These are phyloP conservation scores for Camponotus fellah DNA, from an alignment of 2,888 invertebrate genomes.

Conservation along the genomic window DNA sequence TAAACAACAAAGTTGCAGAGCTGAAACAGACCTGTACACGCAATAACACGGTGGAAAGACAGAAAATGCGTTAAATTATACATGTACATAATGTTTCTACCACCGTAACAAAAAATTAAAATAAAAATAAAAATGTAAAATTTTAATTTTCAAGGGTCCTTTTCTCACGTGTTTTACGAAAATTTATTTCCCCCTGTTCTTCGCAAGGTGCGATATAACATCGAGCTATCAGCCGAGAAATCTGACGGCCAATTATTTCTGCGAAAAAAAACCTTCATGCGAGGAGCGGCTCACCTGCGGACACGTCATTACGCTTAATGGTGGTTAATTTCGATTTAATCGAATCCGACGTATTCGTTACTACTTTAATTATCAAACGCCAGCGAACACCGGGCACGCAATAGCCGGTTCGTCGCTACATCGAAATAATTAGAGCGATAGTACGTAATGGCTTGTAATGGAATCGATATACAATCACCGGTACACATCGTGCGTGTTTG, in stretches of 20 bases:
- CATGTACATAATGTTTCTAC: not conserved
- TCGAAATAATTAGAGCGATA: constrained; percentile 69
- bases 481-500: constrained; percentile 44
- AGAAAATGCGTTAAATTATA: constrained; percentile 2
- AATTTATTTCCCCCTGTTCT: not conserved
- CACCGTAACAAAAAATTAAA: constrained; percentile 1
- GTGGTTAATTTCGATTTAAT: constrained; percentile 66
- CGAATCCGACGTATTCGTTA: constrained; percentile 68
- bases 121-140: not conserved
- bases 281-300: constrained; percentile 25
- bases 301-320: constrained; percentile 32
- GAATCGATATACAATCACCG: constrained; percentile 61
- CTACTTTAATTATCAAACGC: constrained; percentile 62
- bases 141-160: not conserved
- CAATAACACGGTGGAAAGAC: not conserved
- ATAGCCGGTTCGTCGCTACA: constrained; percentile 51
- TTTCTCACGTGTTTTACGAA: not conserved
- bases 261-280: constrained; percentile 3
- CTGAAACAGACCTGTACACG: constrained; percentile 19
- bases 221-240: not conserved
- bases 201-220: not conserved
- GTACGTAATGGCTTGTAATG: constrained; percentile 65
- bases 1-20: constrained; percentile 42
- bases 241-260: constrained; percentile 17
- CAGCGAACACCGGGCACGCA: constrained; percentile 5